These are phyloP conservation scores for Siniperca undulata DNA, from an alignment of 2,797 vertebrate species.

Conservation along the genomic window DNA sequence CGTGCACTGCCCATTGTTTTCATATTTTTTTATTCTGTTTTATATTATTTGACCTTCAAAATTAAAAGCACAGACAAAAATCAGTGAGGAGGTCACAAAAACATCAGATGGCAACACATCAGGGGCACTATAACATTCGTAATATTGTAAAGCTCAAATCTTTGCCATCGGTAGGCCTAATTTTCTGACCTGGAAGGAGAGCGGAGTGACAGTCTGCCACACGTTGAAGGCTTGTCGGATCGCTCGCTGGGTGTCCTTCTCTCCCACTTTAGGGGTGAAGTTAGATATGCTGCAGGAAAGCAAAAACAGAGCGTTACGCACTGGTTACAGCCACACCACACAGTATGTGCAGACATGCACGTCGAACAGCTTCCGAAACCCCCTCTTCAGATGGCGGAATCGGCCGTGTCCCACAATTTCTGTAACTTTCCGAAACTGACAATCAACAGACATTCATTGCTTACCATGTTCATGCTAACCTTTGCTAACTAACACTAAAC, in stretches of 20 bases:
- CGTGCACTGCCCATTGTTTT: neutral
- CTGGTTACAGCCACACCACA: too few species aligned
- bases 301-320: neutral
- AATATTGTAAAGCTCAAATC: too few species aligned
- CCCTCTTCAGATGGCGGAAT: neutral
- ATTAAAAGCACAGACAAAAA: too few species aligned
- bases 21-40: neutral
- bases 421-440: too few species aligned
- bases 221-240: constrained; percentile 98
- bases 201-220: constrained; percentile 97
- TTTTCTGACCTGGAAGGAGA: constrained; percentile 90
- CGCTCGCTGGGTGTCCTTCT: constrained; percentile 94
- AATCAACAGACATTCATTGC: too few species aligned
- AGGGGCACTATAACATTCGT: too few species aligned
- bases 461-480: too few species aligned
- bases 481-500: too few species aligned
- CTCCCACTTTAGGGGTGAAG: constrained; percentile 97
- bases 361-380: neutral
- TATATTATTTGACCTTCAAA: too few species aligned
- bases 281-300: constrained; percentile 91
- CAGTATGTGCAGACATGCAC: neutral
- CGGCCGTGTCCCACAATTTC: too few species aligned
- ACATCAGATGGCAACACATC: too few species aligned
- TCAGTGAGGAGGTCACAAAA: neutral
- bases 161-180: neutral